Conservation (phyloP, 2,113 vertebrate species). For the Nettapus auritus region DNA sequence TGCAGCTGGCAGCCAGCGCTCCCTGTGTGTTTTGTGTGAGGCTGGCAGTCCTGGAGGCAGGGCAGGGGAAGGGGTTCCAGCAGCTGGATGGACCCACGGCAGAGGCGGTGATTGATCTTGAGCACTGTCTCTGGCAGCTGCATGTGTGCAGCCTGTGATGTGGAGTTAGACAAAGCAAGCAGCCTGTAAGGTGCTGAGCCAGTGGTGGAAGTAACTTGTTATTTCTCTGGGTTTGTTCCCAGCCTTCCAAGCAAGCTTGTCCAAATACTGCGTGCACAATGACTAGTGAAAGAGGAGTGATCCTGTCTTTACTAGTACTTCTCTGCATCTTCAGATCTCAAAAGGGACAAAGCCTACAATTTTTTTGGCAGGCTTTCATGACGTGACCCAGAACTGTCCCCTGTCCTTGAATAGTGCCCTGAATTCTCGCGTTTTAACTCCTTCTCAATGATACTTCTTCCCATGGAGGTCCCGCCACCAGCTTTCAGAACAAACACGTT, state of each 20-base stretch:
- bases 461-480: background rate
- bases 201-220: background rate
- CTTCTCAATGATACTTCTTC: background rate
- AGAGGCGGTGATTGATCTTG: background rate
- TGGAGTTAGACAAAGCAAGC: background rate
- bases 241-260: background rate
- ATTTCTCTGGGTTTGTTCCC: background rate
- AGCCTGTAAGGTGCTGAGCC: background rate
- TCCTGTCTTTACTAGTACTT: background rate
- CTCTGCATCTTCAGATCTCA: background rate
- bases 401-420: background rate
- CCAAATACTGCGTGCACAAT: background rate
- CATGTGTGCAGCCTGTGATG: background rate
- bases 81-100: background rate
- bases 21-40: background rate
- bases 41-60: background rate
- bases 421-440: background rate
- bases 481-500: background rate
- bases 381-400: background rate
- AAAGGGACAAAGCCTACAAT: background rate
- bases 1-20: background rate
- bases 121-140: background rate
- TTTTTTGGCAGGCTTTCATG: background rate
- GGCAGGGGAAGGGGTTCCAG: background rate
- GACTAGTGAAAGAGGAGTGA: background rate